Base-by-base conservation (phyloP, 2,113 vertebrate genomes). In the Scalopus aquaticus region DNA sequence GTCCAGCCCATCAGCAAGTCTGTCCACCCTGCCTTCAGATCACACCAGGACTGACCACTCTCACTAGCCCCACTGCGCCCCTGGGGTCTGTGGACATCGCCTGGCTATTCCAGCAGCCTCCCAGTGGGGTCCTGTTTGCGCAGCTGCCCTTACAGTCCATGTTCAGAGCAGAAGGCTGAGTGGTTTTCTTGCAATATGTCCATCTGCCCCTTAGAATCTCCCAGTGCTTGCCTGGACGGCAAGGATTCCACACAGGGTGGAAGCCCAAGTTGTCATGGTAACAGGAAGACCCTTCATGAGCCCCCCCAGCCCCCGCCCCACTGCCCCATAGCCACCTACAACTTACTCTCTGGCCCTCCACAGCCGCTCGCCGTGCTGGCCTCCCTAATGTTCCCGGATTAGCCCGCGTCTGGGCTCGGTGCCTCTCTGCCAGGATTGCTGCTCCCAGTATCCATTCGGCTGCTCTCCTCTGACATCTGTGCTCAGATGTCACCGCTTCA, bases 361-460 rank as follows among this genome's bases (percentile, higher is more conserved):
- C 24, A 76, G n/a, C 70, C 86, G 30, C 20, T 28, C 30, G 26
- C 26, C 17, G 9, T 4, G 1, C 22, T 26, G 72, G 44, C 16
- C 69, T 86, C 26, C 26, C 7, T 0, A 0, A 13, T 15, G 5
- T 6, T 65, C 42, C 44, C 30, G 26, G 24, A 67, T 30, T 30
- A 35, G 24, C 22, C 92, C 72, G 3, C 0, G 0, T 28, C 51
- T 42, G 44, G 30, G 37, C 16, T 67, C 9, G 3, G 2, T 9
- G 10, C 46, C 70, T 69, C 70, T 69, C 62, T 88, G 11, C 64
- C 62, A 26, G 19, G 37, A 24, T 12, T 10, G n/a, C 62, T 28
- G 37, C 13, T 15, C 35, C 58, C 22, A 4, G n/a, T 20, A 4
- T 16, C 42, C 44, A 20, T 2, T 1, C 0, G 58, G 6, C 22